Conservation (phyloP, 2,113 vertebrate species). For the Lepidothrix coronata region DNA sequence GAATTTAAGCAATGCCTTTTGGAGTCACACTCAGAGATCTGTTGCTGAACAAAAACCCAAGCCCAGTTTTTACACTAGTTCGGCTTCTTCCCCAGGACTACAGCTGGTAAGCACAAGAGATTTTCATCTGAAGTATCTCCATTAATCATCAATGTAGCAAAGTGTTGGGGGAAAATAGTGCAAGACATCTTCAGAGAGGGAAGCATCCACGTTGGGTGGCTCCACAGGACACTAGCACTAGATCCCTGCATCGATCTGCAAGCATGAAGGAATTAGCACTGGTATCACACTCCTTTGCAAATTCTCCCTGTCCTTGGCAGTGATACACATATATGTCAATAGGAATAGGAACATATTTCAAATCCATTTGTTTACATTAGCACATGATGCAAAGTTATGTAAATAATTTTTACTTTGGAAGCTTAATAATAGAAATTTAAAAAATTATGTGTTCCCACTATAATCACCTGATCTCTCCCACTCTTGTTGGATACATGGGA, state of each 20-base stretch:
- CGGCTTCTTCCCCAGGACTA: background rate
- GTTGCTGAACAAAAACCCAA: background rate
- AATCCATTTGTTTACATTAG: background rate
- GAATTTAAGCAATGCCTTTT: background rate
- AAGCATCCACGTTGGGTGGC: rapidly evolving
- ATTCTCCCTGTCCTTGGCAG: background rate
- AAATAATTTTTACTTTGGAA: background rate
- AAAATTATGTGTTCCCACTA: background rate
- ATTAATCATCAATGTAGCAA: background rate
- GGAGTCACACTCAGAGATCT: background rate
- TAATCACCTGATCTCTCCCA: background rate
- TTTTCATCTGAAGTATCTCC: background rate
- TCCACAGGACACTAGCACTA: background rate
- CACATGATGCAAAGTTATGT: background rate
- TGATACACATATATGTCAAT: background rate
- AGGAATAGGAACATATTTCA: background rate
- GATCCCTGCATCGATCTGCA: background rate
- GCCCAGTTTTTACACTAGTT: background rate
- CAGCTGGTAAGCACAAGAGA: background rate
- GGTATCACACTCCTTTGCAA: background rate
- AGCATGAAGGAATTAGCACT: no score
- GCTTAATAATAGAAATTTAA: background rate
- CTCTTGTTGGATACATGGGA: background rate
- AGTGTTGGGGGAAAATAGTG: background rate
- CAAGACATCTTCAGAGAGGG: background rate